Evolutionary conservation across 2,113 vertebrate genomes (phyloP).

Genomic region (Pardalotus punctatus): DNA sequence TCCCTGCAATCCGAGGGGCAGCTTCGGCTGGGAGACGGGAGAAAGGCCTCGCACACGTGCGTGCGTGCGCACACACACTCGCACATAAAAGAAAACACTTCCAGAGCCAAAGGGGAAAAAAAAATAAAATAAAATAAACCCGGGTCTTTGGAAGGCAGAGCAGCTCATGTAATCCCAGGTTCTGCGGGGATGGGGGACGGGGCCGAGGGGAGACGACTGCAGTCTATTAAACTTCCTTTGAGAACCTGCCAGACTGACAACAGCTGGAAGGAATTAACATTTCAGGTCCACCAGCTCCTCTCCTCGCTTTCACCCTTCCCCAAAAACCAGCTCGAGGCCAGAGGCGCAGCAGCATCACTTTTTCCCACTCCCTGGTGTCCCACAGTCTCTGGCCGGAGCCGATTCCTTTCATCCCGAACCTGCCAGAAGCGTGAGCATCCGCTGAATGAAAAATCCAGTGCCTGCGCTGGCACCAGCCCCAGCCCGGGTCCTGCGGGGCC

Average conservation of each 20-base stretch:
- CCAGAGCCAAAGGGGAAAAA: neutral
- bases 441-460: rapidly evolving
- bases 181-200: conserved; percentile 17
- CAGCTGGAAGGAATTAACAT: conserved; percentile 71
- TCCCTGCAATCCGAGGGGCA: neutral
- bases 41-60: neutral
- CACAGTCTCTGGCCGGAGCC: neutral
- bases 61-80: rapidly evolving
- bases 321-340: neutral
- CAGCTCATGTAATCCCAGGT: conserved; percentile 46
- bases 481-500: rapidly evolving
- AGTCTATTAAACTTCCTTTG: conserved; percentile 72
- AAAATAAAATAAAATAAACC: neutral
- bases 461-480: neutral
- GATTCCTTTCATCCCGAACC: neutral
- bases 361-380: neutral
- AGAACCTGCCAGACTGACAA: conserved; percentile 68
- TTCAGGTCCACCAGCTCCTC: conserved; percentile 47
- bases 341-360: conserved; percentile 11
- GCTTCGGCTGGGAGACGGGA: neutral
- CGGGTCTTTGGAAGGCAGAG: conserved; percentile 18
- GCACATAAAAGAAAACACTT: neutral
- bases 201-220: conserved; percentile 39
- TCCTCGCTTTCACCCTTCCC: neutral
- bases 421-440: conserved; percentile 2